Evolutionary conservation across 2,113 vertebrate genomes (phyloP), one percentile per base, ranked within the genome.

Genomic region (Antennarius striatus): DNA sequence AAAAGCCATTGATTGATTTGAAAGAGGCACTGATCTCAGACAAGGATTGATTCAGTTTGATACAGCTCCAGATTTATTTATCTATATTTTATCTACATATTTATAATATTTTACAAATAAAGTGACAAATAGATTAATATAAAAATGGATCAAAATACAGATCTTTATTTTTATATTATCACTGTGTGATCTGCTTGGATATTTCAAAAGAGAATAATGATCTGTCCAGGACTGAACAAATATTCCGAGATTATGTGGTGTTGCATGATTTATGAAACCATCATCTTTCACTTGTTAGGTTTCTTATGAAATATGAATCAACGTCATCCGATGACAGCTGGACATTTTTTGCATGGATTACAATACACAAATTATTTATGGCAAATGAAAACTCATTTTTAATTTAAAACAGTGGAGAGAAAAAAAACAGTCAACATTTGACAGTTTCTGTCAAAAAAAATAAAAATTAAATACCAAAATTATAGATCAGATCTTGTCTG

Each of bases 291-390:
- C 74, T 71, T 39, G 46, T 75, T 85, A 30, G 53, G 67, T 76
- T 82, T 70, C 85, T 85, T 75, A 85, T 91, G 77, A 91, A 89
- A 81, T 84, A 86, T 90, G 72, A 68, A 91, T 89, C 64, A 67
- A 7, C 32, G 80, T 89, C 80, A 68, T 88, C 82, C 84, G 75
- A 70, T 68, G 77, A 77, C 87, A 90, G 88, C 80, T 88, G 84
- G 86, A 80, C 60, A 72, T 85, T 88, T 89, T 82, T 87, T 90
- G 81, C 86, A 86, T 89, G 83, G 84, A 86, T 89, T 90, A 83
- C 71, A 78, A 71, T 5, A 6, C 58, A 82, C 60, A 56, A 83
- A 90, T 91, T 71, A 90, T 90, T 88, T 15, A 90, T 82, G 68
- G 63, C 59, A 29, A 73, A 75, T 83, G 69, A 84, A 84, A 83